These are phyloP conservation scores for Callipepla squamata DNA, from an alignment of 2,113 vertebrate species.

Conservation along the genomic window DNA sequence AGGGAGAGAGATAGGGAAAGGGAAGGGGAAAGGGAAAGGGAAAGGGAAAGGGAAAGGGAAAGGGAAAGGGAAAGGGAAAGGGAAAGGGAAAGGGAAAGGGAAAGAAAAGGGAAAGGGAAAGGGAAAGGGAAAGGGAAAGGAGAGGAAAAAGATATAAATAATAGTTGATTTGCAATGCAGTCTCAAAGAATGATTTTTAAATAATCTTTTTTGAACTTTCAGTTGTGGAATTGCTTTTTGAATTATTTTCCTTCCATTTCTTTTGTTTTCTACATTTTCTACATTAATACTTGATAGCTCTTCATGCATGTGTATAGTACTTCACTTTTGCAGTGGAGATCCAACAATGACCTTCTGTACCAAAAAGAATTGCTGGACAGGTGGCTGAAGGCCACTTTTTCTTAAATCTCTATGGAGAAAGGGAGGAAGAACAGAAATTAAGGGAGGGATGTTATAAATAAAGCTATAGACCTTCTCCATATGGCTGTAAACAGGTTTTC, in stretches of 20 bases:
- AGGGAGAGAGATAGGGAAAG: too few species aligned
- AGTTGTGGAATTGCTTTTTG: neutral
- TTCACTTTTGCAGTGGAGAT: neutral
- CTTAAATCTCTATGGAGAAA: neutral
- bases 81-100: too few species aligned
- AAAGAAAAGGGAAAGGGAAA: neutral
- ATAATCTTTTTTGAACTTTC: neutral
- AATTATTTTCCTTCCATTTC: neutral
- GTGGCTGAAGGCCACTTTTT: neutral
- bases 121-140: neutral
- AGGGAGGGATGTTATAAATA: neutral
- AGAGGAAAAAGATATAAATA: neutral
- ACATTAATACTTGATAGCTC: neutral
- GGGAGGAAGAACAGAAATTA: conserved; percentile 30
- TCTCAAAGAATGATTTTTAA: neutral
- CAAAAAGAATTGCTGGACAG: conserved; percentile 9
- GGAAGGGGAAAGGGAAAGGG: too few species aligned
- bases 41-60: too few species aligned
- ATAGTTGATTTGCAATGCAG: neutral
- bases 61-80: too few species aligned
- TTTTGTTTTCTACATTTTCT: neutral
- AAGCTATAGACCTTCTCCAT: neutral
- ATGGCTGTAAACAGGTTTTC: neutral
- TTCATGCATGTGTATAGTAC: neutral
- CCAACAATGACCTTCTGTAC: neutral